These are phyloP conservation scores for Centrocercus urophasianus DNA, from an alignment of 2,113 vertebrate genomes.

Conservation along the genomic window DNA sequence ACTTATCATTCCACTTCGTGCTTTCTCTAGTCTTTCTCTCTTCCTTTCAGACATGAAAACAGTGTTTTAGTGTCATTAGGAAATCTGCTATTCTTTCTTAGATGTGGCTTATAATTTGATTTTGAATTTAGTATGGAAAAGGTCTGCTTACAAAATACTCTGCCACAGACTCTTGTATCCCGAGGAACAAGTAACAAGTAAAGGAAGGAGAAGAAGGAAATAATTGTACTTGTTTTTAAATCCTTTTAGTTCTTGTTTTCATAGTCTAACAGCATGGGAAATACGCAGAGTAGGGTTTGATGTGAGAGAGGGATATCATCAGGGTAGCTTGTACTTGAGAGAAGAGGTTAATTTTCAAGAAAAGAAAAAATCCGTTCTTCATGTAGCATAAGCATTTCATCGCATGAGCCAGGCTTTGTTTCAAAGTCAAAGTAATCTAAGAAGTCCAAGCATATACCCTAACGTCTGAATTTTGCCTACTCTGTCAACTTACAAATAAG, in stretches of 20 bases:
- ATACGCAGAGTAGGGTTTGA: accelerated
- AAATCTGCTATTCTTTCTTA: neutral
- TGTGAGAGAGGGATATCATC: neutral
- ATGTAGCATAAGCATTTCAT: neutral
- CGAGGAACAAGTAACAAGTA: neutral
- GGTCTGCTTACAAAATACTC: neutral
- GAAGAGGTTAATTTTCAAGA: neutral
- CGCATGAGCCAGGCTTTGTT: neutral
- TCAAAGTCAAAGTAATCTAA: neutral
- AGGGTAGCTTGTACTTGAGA: neutral
- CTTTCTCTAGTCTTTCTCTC: neutral
- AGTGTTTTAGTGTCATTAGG: neutral
- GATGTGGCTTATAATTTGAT: neutral
- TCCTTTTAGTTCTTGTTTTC: neutral
- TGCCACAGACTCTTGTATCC: neutral
- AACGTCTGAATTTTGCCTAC: neutral
- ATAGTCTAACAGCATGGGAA: neutral
- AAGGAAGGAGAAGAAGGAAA: neutral
- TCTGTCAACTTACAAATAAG: neutral
- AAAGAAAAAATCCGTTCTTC: neutral
- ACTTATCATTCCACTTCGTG: neutral
- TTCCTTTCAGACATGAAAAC: neutral
- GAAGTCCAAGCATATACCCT: neutral
- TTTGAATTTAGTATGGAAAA: neutral
- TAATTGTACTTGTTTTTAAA: neutral